Evolutionary conservation across 92 coral and sea anemone genomes (phyloP).

Genomic region (Zoanthus sociatus): DNA sequence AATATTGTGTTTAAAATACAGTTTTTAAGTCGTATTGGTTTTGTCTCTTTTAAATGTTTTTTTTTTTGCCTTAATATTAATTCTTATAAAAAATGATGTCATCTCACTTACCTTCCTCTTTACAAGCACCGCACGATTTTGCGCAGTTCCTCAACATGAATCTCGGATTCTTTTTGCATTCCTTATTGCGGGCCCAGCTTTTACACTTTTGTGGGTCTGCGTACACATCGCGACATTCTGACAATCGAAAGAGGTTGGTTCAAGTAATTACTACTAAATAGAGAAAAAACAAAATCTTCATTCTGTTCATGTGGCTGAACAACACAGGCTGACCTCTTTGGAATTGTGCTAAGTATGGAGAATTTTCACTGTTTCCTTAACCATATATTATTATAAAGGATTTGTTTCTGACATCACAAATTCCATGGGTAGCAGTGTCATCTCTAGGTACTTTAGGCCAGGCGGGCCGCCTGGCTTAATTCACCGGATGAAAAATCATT

Average conservation of each 20-base stretch:
- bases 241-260: not conserved
- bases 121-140: slow-evolving; percentile 26
- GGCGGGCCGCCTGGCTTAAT: too few species aligned
- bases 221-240: slow-evolving; percentile 36
- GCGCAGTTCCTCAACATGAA: slow-evolving; percentile 9
- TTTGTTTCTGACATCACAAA: too few species aligned
- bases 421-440: too few species aligned
- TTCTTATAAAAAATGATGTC: not conserved
- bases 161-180: slow-evolving; percentile 3
- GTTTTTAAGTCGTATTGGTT: too few species aligned
- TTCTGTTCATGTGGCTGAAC: not conserved
- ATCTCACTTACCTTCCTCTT: slow-evolving; percentile 1
- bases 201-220: slow-evolving; percentile 6
- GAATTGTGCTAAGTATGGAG: not conserved
- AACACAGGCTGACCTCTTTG: not conserved
- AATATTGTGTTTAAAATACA: too few species aligned
- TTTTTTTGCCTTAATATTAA: too few species aligned
- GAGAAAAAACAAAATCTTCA: not conserved
- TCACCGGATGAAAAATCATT: too few species aligned
- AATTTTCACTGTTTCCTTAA: not conserved
- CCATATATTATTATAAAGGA: too few species aligned
- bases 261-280: not conserved
- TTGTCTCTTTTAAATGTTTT: too few species aligned
- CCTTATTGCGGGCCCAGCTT: slow-evolving; percentile 16
- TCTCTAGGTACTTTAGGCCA: too few species aligned